Evolutionary conservation across 2,888 invertebrate genomes (phyloP), one percentile per base, ranked within the genome.

Genomic region (Celastrina argiolus): DNA sequence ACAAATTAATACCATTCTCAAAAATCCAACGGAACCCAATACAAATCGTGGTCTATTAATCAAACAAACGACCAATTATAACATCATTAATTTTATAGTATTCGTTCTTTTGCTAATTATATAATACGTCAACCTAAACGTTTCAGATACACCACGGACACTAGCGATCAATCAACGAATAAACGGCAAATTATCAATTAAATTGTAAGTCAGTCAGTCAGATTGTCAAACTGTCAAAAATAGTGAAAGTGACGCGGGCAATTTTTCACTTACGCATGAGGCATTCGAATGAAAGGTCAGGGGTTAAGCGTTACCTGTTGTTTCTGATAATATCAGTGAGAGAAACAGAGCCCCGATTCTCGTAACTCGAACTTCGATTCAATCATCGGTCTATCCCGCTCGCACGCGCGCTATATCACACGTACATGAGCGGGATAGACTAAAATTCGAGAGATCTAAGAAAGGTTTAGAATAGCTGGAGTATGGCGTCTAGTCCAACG

Each of bases 191-290:
- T 61, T 61, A 61, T 39, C 39, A 61, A 61, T 61, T 61, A 61
- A 61, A 61, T 36, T 61, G 18, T 36, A 61, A 61, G 18, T 36
- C 36, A 61, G 34, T 10, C 36, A 18, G 36, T 61, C 66, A 69
- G 67, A 65, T 63, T 66, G 63, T 56, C 66, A 69, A 68, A 66
- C 66, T 69, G 66, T 56, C 42, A 67, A 51, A 67, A 58, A 58
- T 31, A 56, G 68, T 63, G 61, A 58, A 74, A 77, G 78, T 71
- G 69, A 69, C 71, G 68, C 67, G 69, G 72, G 74, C 74, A 75
- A 77, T 76, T 77, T 79, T 80, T 82, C 82, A 81, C 77, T 81
- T 76, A 78, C 72, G 65, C 69, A 71, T 83, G 79, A 82, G 84
- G 76, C 77, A 76, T 76, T 77, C 77, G 73, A 77, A 76, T 74